Evolutionary conservation across 2,797 vertebrate species (phyloP).

Genomic region (Mormyrops boulengeri): DNA sequence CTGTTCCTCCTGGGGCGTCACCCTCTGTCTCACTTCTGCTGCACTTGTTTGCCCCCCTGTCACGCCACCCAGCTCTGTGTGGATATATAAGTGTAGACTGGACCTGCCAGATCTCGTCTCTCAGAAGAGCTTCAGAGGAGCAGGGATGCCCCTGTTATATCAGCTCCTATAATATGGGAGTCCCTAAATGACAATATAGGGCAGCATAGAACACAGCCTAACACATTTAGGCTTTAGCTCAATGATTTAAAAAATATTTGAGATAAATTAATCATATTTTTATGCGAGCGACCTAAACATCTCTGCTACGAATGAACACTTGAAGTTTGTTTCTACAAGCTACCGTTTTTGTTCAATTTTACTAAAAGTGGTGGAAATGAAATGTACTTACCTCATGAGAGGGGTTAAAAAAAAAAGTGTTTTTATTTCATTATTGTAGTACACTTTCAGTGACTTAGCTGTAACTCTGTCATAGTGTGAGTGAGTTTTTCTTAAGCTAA

Average conservation of each 20-base stretch:
- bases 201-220: not conserved
- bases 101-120: not conserved
- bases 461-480: not conserved
- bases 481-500: not conserved
- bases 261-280: not conserved
- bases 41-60: constrained; percentile 41
- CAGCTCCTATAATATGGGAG: not conserved
- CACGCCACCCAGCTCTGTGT: constrained; percentile 29
- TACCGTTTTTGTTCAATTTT: not conserved
- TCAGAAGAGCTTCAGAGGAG: not conserved
- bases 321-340: not conserved
- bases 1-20: constrained; percentile 26
- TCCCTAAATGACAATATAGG: not conserved
- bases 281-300: not conserved
- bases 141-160: not conserved
- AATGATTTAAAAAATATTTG: not conserved
- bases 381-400: not conserved
- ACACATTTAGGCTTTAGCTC: not conserved
- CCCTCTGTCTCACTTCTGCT: constrained; percentile 25
- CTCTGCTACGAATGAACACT: not conserved
- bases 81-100: not conserved
- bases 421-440: not conserved
- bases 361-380: not conserved
- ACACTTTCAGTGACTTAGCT: not conserved
- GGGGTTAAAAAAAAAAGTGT: not conserved